Conservation (phyloP, 2,113 vertebrate genomes). For the Anoura caudifer region DNA sequence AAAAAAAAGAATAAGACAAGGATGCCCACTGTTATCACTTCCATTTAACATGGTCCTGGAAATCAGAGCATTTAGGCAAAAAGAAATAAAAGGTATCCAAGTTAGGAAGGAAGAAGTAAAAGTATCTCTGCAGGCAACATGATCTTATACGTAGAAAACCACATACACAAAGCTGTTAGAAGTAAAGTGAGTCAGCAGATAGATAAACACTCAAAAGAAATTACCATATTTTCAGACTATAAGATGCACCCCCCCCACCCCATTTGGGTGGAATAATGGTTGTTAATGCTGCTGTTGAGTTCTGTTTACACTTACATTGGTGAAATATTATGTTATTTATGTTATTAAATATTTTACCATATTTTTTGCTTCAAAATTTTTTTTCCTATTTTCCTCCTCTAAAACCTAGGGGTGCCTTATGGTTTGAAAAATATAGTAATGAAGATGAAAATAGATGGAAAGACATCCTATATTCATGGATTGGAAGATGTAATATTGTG, state of each 20-base stretch:
- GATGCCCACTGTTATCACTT: not conserved
- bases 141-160: not conserved
- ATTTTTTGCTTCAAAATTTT: no score
- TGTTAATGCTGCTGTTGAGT: no score
- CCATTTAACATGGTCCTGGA: not conserved
- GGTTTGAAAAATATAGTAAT: not conserved
- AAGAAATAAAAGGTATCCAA: not conserved
- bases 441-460: not conserved
- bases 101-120: not conserved
- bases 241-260: no score
- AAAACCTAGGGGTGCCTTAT: no score
- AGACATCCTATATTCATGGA: not conserved
- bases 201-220: not conserved
- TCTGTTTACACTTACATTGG: no score
- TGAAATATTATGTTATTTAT: no score
- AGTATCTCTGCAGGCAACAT: not conserved
- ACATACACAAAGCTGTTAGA: not conserved
- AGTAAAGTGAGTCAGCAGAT: not conserved
- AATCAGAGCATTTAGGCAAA: not conserved
- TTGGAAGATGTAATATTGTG: not conserved
- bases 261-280: no score
- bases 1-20: not conserved
- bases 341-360: no score
- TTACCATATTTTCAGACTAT: not conserved
- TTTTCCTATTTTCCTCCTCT: no score